These are phyloP conservation scores for Drosophila mayri DNA, from an alignment of 1,140 invertebrate species.

Conservation along the genomic window DNA sequence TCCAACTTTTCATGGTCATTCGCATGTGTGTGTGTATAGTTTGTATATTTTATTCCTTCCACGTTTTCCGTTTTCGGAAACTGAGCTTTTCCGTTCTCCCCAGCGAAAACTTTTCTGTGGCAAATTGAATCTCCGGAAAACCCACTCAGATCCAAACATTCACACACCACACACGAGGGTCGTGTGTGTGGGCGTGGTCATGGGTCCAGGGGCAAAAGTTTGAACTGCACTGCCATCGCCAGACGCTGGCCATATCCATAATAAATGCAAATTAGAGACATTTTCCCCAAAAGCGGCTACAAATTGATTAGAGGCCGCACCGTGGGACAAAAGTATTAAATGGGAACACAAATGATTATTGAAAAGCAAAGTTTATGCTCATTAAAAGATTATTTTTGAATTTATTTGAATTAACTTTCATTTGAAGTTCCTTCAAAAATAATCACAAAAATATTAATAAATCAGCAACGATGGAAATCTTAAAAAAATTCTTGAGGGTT, in stretches of 20 bases:
- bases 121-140: conserved; percentile 43
- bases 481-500: too few relatives aligned
- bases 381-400: too few relatives aligned
- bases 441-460: too few relatives aligned
- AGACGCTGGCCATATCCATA: conserved; percentile 77
- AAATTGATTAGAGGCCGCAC: conserved; percentile 79
- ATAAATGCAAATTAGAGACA: conserved; percentile 84
- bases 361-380: not conserved
- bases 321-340: conserved; percentile 31
- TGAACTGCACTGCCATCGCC: conserved; percentile 76
- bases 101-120: conserved; percentile 67
- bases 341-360: too few relatives aligned
- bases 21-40: conserved; percentile 16
- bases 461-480: too few relatives aligned
- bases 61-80: conserved; percentile 37
- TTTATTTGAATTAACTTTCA: too few relatives aligned
- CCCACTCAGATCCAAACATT: not conserved
- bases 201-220: conserved; percentile 51
- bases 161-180: conserved; percentile 1
- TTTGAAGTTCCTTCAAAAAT: too few relatives aligned
- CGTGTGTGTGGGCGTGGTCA: conserved; percentile 75
- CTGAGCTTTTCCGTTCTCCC: conserved; percentile 47
- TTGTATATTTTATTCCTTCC: conserved; percentile 24
- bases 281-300: conserved; percentile 70
- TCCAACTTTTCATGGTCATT: conserved; percentile 64